phyloP scores from a whole-genome alignment of 2,797 vertebrate genomes.

The Gobionotothen gibberifrons region DNA sequence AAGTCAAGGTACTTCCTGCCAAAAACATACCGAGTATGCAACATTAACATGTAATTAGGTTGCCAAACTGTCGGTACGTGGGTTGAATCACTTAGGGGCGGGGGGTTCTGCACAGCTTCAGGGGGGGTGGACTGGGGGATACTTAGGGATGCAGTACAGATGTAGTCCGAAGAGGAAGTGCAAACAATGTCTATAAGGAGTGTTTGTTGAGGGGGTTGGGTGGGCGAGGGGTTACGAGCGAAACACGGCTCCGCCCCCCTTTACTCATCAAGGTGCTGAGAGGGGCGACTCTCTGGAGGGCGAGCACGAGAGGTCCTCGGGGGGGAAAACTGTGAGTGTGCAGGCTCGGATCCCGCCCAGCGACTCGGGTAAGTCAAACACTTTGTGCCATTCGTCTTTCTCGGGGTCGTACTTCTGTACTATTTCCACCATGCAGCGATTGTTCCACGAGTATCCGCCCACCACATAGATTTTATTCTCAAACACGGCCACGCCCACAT shows the following conservation, averaged over 20 bases:
- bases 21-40: conserved; percentile 80
- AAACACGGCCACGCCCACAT: conserved; percentile 97
- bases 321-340: conserved; percentile 96
- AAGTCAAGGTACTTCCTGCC: conserved; percentile 84
- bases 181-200: conserved; percentile 81
- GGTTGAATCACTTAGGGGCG: conserved; percentile 58
- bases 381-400: conserved; percentile 98
- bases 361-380: conserved; percentile 97
- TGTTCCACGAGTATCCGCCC: conserved; percentile 99
- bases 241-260: conserved; percentile 60
- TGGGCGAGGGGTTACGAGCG: conserved; percentile 49
- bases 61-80: conserved; percentile 76
- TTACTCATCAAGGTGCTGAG: conserved; percentile 91
- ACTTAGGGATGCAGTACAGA: conserved; percentile 73
- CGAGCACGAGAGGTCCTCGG: conserved; percentile 93
- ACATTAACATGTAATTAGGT: conserved; percentile 80
- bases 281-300: conserved; percentile 96
- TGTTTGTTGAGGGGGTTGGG: conserved; percentile 56
- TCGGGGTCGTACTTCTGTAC: conserved; percentile 99
- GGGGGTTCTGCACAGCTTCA: conserved; percentile 72
- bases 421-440: conserved; percentile 99
- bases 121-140: conserved; percentile 44
- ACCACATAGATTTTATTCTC: conserved; percentile 99
- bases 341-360: conserved; percentile 97
- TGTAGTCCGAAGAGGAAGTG: conserved; percentile 79